A percentile compares a stretch with the other conserved stretches of the same genome.
These are phyloP conservation scores for Aleiodes alternator DNA, from an alignment of 2,888 invertebrate genomes.

Conservation along the genomic window DNA sequence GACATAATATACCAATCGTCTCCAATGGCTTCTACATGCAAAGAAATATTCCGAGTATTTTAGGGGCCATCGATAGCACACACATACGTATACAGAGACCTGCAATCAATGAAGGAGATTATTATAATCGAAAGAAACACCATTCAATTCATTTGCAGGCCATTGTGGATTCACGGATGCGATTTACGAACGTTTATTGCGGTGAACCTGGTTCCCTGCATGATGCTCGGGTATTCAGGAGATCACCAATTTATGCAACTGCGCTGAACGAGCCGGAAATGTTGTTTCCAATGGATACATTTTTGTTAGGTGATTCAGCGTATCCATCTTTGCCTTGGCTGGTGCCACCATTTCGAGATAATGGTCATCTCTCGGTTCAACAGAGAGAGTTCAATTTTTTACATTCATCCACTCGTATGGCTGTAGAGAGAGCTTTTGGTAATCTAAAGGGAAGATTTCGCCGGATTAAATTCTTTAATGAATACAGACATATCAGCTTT, in stretches of 20 bases:
- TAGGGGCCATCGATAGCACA: conserved; percentile 41
- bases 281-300: conserved; percentile 35
- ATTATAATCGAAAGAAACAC: conserved; percentile 45
- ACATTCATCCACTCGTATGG: conserved; percentile 41
- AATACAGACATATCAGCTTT: conserved; percentile 36
- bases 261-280: background rate
- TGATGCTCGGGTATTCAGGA: conserved; percentile 42
- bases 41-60: conserved; percentile 5
- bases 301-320: conserved; percentile 43
- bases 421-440: conserved; percentile 33
- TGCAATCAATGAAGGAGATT: background rate
- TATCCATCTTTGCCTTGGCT: conserved; percentile 41
- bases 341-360: conserved; percentile 43
- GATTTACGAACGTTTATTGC: conserved; percentile 35
- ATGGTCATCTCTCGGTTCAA: conserved; percentile 35
- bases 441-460: conserved; percentile 40
- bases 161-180: conserved; percentile 22
- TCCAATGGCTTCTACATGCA: background rate
- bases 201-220: conserved; percentile 40
- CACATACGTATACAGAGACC: conserved; percentile 40
- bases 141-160: conserved; percentile 40
- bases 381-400: conserved; percentile 38
- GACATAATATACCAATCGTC: background rate
- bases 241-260: conserved; percentile 22
- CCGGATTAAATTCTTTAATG: conserved; percentile 42